Base-by-base conservation (phyloP, 1,140 invertebrate species). In the Achroia grisella region DNA sequence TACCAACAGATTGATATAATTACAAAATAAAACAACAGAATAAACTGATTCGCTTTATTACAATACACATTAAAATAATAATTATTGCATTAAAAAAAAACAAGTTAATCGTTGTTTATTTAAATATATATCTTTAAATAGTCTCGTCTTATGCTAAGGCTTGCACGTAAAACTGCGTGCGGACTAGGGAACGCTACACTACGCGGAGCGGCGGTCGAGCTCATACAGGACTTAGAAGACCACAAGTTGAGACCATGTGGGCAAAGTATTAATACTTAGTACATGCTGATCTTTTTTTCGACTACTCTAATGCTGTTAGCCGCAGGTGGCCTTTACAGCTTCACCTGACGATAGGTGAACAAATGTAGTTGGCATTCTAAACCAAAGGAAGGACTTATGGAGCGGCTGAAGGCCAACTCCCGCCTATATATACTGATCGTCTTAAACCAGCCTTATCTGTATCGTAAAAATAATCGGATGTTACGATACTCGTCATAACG, bases 1-100 rank as follows among this genome's bases (percentile, higher is more conserved):
- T n/a, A n/a, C n/a, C n/a, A n/a, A n/a, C n/a, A n/a, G n/a, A n/a
- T n/a, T n/a, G n/a, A n/a, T n/a, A n/a, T n/a, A n/a, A n/a, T n/a
- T n/a, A n/a, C n/a, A n/a, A 6, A 23, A 23, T 23, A 6, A 60
- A 63, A 62, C 40, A 52, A 39, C 39, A 37, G 8, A 40, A 53
- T 71, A 65, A 66, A 72, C 75, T 75, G 65, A 70, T 78, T 62
- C 67, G 68, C 57, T 75, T 75, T 75, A 75, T 72, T 78, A 70
- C 61, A 73, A 59, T 75, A 73, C 70, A 71, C 61, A 61, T 64
- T 67, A 69, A 72, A 68, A 67, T 76, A 60, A 60, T 54, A 62
- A 72, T 67, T 54, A 69, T 63, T 57, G 61, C 60, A 61, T 62
- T 67, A 60, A 61, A 58, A 55, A 31, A 63, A 75, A 72, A 71